Conservation (phyloP, 2,797 vertebrate species). For the Myotis myotis region DNA sequence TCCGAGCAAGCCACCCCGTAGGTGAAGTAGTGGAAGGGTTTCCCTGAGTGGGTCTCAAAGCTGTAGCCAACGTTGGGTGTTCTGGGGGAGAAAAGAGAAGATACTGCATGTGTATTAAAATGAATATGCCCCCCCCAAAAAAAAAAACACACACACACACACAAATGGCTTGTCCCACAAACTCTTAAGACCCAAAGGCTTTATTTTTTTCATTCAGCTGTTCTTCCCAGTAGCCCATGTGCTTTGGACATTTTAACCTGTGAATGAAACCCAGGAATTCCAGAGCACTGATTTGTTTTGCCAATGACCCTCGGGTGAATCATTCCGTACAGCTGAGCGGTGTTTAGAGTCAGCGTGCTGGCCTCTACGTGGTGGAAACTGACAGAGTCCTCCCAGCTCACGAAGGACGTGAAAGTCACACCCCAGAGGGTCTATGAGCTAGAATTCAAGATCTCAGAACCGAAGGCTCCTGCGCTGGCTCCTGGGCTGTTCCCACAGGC, state of each 20-base stretch:
- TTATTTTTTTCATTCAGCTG: neutral
- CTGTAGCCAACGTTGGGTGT: conserved; percentile 91
- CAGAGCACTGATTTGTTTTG: neutral
- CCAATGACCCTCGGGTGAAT: neutral
- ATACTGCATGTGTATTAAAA: neutral
- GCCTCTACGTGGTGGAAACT: neutral
- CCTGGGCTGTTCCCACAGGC: neutral
- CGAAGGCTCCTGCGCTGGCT: too few species aligned
- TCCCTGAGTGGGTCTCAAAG: conserved; percentile 90
- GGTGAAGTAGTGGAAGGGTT: conserved; percentile 90
- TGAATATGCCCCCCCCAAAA: neutral
- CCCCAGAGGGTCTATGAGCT: neutral
- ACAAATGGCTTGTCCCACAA: neutral
- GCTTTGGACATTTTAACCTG: neutral
- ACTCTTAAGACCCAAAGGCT: neutral
- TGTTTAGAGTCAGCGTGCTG: neutral
- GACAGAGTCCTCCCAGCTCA: neutral
- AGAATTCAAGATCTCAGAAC: neutral
- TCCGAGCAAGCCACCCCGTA: conserved; percentile 94
- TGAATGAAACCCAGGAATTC: neutral
- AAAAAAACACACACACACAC: neutral
- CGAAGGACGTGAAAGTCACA: fast-evolving
- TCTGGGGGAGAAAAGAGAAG: conserved; percentile 80
- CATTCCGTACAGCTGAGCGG: neutral
- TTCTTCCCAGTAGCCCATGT: neutral